Evolutionary conservation across 2,797 vertebrate species (phyloP), one percentile per base, ranked within the genome.

Genomic region (Rhincodon typus): DNA sequence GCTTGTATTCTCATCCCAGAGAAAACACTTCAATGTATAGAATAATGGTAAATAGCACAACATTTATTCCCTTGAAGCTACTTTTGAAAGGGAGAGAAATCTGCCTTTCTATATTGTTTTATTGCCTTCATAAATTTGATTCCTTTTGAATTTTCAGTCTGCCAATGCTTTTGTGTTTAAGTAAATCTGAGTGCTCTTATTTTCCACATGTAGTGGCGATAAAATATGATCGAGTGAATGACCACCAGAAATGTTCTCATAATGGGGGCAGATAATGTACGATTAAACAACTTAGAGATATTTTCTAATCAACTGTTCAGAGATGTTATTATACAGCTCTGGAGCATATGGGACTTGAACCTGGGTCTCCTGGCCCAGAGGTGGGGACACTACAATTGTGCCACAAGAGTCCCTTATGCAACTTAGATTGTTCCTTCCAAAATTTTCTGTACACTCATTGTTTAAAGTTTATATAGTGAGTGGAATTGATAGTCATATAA

Each of bases 31-130:
- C 19, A 77, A 95, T 53, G 34, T 95, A 70, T 23, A 23, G 46
- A 74, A 94, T 50, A 46, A 74, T 91, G 13, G 10, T n/a, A 57
- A 91, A 66, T n/a, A 91, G 57, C n/a, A 91, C 34, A 66, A 62
- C 57, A 91, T 91, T 91, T 91, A 91, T 66, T 95, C 94, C 46
- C 70, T 95, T 77, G 27, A 74, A 95, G 27, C 70, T 53, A 53
- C 23, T 95, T 94, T 53, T 53, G 94, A 19, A 95, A 77, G 94
- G 70, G 70, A 50, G 94, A 70, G 46, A 77, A 53, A 27, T 50
- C 88, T 91, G 88, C 53, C 88, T 19, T 57, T 66, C 53, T 66
- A 19, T 10, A 46, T 46, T 21, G n/a, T 69, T 93, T 74, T 57
- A 74, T 34, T 74, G 46, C 27, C 27, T 74, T 95, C 69, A 77